Base-by-base conservation (phyloP, 2,888 invertebrate species). In the Thecophora atra region DNA sequence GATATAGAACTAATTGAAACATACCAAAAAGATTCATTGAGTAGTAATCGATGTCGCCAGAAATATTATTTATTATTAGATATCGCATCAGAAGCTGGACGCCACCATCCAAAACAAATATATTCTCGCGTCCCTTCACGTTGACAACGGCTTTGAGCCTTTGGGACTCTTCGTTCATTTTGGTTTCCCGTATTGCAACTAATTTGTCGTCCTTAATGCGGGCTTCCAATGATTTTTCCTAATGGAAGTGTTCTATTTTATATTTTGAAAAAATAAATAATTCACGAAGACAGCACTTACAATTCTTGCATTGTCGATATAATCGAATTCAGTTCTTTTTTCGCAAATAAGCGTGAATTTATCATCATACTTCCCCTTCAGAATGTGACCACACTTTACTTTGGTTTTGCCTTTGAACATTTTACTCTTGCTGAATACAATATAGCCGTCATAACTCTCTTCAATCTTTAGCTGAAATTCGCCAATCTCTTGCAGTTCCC, bases 371-470 rank as follows among this genome's bases (percentile, higher is more conserved):
- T 84, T 83, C 17, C 82, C 83, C 69, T 77, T 78, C 6, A 82
- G 72, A 70, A 79, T 79, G 51, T 83, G 84, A 0, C 83, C 83
- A 54, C 81, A 81, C 58, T 76, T 75, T 7, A 73, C 72, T 19
- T 80, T 74, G 5, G 78, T 77, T 11, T 78, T 79, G 13, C 76
- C 78, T 67, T 84, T 84, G 51, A 76, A 71, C 81, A 83, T 81
- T n/a, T 79, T 76, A 74, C 84, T 83, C 75, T 78, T 79, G 70
- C 79, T 82, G 66, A 72, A 81, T 37, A 84, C 79, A 8, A 83
- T 82, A 68, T 81, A 84, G 0, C 84, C 84, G 68, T 84, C 84
- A 58, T 74, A 83, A 44, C 82, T 76, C 70, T 83, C 83, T 71
- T 84, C 82, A 7, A 83, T 79, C 15, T 77, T 81, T 11, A 84